A percentile compares a stretch with the other conserved stretches of the same genome.
phyloP scores from a whole-genome alignment of 2,797 vertebrate genomes.

The Trachurus trachurus region DNA sequence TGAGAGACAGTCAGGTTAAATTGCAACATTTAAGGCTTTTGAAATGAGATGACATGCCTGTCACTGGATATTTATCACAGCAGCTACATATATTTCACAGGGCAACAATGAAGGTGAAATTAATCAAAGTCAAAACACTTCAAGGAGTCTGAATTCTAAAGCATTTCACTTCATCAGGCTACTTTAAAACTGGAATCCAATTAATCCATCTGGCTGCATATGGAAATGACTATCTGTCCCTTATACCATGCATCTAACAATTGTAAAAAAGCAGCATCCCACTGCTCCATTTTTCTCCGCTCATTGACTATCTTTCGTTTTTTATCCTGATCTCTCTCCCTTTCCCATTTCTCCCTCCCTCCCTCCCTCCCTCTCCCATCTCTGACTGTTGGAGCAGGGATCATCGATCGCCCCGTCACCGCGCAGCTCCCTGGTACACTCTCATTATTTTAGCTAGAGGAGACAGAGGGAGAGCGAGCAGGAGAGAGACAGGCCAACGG shows the following conservation, averaged over 20 bases:
- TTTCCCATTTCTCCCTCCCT: constrained; percentile 29
- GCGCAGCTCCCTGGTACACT: constrained; percentile 72
- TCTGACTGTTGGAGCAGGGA: constrained; percentile 72
- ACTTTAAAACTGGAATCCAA: constrained; percentile 66
- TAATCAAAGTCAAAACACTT: constrained; percentile 69
- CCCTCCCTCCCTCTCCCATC: constrained; percentile 27
- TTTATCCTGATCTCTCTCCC: constrained; percentile 60
- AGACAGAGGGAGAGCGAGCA: constrained; percentile 56
- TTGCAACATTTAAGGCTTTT: constrained; percentile 56
- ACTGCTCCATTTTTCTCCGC: constrained; percentile 56
- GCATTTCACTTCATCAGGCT: constrained; percentile 54
- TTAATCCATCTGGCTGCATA: constrained; percentile 53
- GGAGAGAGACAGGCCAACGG: constrained; percentile 17
- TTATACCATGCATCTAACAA: constrained; percentile 55
- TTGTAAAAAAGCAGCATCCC: constrained; percentile 48
- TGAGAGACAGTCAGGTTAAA: constrained; percentile 46
- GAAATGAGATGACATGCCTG: constrained; percentile 45
- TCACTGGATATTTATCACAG: constrained; percentile 62
- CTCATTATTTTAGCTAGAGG: constrained; percentile 82
- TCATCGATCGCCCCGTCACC: constrained; percentile 80
- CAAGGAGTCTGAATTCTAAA: constrained; percentile 56
- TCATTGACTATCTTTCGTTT: constrained; percentile 61
- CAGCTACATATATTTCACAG: constrained; percentile 42
- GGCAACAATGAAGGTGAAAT: constrained; percentile 62
- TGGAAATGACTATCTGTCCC: constrained; percentile 59